Conservation (phyloP, 1,140 invertebrate genomes). For the Drosophila santomea region DNA sequence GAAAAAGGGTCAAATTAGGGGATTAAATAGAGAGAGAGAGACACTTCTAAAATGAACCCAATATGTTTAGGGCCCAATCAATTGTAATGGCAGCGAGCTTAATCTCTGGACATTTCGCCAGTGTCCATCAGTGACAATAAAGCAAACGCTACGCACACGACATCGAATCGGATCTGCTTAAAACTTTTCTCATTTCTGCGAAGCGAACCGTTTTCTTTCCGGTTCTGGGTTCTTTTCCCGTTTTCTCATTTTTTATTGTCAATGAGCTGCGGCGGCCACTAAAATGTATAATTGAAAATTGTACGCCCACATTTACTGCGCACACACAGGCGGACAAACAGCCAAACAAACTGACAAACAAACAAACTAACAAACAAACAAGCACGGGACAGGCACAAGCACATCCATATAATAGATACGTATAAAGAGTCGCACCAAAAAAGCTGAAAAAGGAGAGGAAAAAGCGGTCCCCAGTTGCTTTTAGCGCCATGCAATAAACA, state of each 20-base stretch:
- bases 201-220: conserved; percentile 47
- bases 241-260: conserved; percentile 44
- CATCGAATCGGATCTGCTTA: conserved; percentile 32
- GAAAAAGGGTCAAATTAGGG: neutral
- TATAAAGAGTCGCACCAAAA: conserved; percentile 23
- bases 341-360: conserved; percentile 15
- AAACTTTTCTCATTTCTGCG: conserved; percentile 70
- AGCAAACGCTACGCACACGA: conserved; percentile 34
- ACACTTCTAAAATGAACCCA: neutral
- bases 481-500: conserved; percentile 76
- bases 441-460: conserved; percentile 17
- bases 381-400: conserved; percentile 37
- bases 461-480: conserved; percentile 72
- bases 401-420: conserved; percentile 32
- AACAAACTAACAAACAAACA: neutral
- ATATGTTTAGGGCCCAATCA: neutral
- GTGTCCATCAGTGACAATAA: conserved; percentile 1
- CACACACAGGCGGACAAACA: conserved; percentile 1
- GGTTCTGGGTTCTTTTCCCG: conserved; percentile 10
- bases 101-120: conserved; percentile 16
- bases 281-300: conserved; percentile 81
- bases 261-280: conserved; percentile 67
- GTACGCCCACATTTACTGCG: conserved; percentile 70
- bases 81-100: neutral
- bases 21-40: neutral